Base-by-base conservation (phyloP, 2,888 invertebrate genomes). In the Achlya flavicornis region DNA sequence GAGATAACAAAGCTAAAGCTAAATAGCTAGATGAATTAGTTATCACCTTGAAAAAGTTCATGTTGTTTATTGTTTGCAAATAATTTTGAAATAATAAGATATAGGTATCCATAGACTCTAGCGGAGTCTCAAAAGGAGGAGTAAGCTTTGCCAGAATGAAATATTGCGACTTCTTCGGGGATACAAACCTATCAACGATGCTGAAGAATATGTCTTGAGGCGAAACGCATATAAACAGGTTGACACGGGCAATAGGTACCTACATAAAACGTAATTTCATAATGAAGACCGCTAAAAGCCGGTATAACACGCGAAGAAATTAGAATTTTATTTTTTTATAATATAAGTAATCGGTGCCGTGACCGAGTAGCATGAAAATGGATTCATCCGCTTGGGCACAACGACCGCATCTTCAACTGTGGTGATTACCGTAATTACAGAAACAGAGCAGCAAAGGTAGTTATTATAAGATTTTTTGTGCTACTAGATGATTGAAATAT, bases 311-410 rank as follows among this genome's bases (percentile, higher is more conserved):
- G 46, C n/a, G n/a, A n/a, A 46, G 41, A 41, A 41, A 12, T 41
- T 41, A 41, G 41, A 46, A 46, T n/a, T n/a, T 46, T n/a, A 16
- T 10, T 53, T 53, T 53, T 48, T 48, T 48, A 6, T 6, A 6
- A 16, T 26, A 26, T 26, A 26, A 2, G 26, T 26, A 48, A 53
- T 53, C 19, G 16, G 16, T 53, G 3, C 19, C 53, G 19, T 19
- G 53, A 7, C 53, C 53, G 53, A 53, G 53, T 10, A 53, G 19
- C 53, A 19, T 53, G 19, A 53, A 53, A 53, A 53, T 53, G 53
- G 19, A 19, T 19, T 53, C 53, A 53, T 53, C 53, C 53, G 53
- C 19, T 53, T 53, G 53, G 19, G 53, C 19, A 53, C 53, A 53
- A 19, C 53, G 53, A 53, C 53, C 53, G 53, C 16, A 19, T 19